These are phyloP conservation scores for Cirrhinus mrigala DNA, from an alignment of 2,797 vertebrate species.

Conservation along the genomic window DNA sequence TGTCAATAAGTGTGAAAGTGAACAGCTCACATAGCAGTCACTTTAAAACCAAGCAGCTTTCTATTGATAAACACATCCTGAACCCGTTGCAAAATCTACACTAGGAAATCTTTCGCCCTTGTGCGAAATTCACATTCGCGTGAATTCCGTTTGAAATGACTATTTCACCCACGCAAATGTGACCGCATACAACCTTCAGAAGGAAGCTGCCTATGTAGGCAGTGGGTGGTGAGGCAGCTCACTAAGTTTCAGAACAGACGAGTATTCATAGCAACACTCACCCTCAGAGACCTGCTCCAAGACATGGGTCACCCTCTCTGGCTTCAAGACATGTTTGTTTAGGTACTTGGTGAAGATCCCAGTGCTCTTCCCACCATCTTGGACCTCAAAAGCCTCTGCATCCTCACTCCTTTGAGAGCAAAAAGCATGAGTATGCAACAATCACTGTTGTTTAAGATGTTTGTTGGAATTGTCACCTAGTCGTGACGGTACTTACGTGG, in stretches of 20 bases:
- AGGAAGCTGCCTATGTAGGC: conserved; percentile 2
- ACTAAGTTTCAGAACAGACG: not conserved
- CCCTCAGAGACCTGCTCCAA: conserved; percentile 90
- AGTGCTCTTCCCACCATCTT: conserved; percentile 87
- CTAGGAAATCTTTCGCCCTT: not conserved
- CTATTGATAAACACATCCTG: not conserved
- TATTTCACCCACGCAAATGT: not conserved
- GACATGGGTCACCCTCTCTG: conserved; percentile 87
- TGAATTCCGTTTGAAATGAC: not conserved
- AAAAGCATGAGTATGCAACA: not conserved
- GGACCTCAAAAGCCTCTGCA: conserved; percentile 89
- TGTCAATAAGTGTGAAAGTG: not conserved
- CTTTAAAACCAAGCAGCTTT: not conserved
- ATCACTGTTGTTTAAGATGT: not conserved
- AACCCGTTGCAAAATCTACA: not conserved
- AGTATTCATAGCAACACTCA: conserved; percentile 62
- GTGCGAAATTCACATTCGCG: not conserved
- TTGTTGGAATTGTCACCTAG: too few species aligned
- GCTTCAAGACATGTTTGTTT: conserved; percentile 85
- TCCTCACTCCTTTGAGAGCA: conserved; percentile 82
- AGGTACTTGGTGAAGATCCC: conserved; percentile 94
- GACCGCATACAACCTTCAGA: not conserved
- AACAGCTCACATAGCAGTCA: not conserved
- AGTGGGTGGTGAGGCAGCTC: not conserved
- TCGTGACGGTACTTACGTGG: conserved; percentile 82